phyloP scores from a whole-genome alignment of 2,797 vertebrate species.

The Acomys russatus region DNA sequence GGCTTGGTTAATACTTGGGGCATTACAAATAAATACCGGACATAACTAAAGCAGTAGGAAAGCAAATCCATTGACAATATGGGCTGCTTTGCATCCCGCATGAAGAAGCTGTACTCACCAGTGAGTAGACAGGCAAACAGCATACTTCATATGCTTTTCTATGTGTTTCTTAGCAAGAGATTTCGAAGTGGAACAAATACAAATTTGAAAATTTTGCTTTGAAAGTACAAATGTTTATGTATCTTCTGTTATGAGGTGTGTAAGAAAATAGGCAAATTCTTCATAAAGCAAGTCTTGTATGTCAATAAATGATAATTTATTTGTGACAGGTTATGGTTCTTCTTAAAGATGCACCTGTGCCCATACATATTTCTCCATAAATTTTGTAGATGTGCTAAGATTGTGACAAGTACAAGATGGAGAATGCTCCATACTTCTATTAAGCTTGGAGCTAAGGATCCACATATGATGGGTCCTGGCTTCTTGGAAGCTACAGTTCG shows the following conservation, averaged over 20 bases:
- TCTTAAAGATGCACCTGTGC: neutral
- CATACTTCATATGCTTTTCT: neutral
- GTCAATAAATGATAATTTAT: neutral
- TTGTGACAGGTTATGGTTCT: neutral
- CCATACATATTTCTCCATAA: neutral
- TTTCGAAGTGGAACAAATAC: neutral
- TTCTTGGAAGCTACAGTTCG: neutral
- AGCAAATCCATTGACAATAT: neutral
- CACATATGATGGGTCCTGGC: no score
- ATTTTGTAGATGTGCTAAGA: neutral
- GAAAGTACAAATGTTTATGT: neutral
- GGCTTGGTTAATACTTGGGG: neutral
- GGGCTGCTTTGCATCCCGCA: neutral
- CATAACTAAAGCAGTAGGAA: neutral
- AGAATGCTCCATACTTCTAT: neutral
- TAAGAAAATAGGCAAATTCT: constrained; percentile 32
- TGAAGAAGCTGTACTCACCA: neutral
- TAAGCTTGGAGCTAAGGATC: neutral
- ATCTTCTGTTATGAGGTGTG: neutral
- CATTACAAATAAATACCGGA: neutral
- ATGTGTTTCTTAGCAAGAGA: neutral
- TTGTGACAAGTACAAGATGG: neutral
- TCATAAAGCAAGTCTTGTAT: neutral
- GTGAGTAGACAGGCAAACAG: neutral
- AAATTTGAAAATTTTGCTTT: neutral